These are phyloP conservation scores for Stenurella melanura DNA, from an alignment of 2,888 invertebrate species.

Conservation along the genomic window DNA sequence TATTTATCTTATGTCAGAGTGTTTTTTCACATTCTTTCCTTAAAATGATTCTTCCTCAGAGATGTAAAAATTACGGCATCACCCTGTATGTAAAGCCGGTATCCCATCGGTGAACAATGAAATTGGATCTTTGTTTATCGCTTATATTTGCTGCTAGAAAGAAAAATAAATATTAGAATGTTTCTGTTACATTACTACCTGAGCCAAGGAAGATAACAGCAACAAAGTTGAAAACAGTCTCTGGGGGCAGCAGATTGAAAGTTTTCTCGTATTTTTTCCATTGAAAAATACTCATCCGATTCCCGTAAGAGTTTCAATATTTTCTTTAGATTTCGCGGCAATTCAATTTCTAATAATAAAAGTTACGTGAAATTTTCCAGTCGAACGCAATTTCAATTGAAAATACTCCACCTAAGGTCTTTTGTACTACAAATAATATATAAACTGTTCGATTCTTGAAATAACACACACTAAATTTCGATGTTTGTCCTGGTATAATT, in stretches of 20 bases:
- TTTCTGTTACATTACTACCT: slow-evolving; percentile 18
- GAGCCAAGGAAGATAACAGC: slow-evolving; percentile 6
- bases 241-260: slow-evolving; percentile 23
- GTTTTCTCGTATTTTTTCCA: slow-evolving; percentile 45
- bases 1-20: no score
- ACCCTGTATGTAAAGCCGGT: neutral
- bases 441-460: neutral
- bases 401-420: neutral
- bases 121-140: slow-evolving; percentile 33
- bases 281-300: slow-evolving; percentile 54
- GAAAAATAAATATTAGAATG: slow-evolving; percentile 29
- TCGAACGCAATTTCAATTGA: slow-evolving; percentile 36
- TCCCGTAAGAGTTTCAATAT: slow-evolving; percentile 59
- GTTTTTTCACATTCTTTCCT: no score
- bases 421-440: neutral
- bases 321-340: slow-evolving; percentile 61
- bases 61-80: neutral
- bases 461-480: neutral
- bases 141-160: slow-evolving; percentile 19
- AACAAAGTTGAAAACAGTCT: slow-evolving; percentile 29
- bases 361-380: slow-evolving; percentile 60
- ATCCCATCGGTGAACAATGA: neutral
- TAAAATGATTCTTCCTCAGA: no score
- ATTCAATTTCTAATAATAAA: slow-evolving; percentile 62
- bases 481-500: no score